Conservation (phyloP, 2,797 vertebrate genomes). For the Acanthiza pusilla region DNA sequence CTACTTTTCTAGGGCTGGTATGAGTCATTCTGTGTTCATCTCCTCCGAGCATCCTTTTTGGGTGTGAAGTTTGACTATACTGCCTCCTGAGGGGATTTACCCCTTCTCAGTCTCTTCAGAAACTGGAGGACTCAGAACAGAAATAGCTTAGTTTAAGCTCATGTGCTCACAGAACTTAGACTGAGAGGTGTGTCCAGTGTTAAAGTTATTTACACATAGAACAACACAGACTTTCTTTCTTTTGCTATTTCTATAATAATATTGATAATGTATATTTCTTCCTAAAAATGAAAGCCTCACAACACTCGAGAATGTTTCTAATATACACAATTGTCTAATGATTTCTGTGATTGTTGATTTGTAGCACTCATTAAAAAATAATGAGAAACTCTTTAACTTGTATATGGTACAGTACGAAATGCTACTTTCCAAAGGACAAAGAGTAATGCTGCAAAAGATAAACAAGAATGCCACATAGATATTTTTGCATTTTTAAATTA, state of each 20-base stretch:
- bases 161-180: background rate
- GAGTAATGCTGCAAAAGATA: background rate
- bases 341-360: background rate
- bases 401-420: background rate
- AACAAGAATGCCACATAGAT: background rate
- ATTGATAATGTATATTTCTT: background rate
- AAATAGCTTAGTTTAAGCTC: background rate
- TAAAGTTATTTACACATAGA: background rate
- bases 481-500: background rate
- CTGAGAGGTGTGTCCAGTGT: fast-evolving
- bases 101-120: background rate
- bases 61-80: background rate
- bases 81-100: background rate
- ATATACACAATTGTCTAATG: background rate
- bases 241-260: background rate
- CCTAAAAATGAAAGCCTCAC: background rate
- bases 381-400: background rate
- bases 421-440: background rate
- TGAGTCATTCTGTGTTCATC: background rate
- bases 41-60: background rate
- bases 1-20: background rate
- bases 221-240: background rate
- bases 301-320: background rate
- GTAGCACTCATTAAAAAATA: background rate
- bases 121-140: background rate